Evolutionary conservation across 2,888 invertebrate species (phyloP).

Genomic region (Anticlea derivata): DNA sequence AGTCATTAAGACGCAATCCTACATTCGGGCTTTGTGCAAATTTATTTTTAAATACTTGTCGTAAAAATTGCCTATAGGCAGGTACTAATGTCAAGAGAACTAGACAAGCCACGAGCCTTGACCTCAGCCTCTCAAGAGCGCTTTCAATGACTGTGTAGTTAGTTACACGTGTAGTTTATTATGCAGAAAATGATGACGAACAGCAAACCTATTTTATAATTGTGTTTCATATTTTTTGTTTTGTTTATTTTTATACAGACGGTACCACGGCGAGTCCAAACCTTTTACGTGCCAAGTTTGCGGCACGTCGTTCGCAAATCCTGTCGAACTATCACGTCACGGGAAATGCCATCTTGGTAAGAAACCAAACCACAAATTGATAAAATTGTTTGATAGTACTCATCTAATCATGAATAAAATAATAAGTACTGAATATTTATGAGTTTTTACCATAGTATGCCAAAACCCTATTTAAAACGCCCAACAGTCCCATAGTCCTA

Average conservation of each 20-base stretch:
- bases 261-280: constrained; percentile 93
- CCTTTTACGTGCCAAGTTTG: constrained; percentile 93
- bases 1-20: not conserved
- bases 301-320: constrained; percentile 92
- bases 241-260: constrained; percentile 62
- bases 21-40: constrained; percentile 14
- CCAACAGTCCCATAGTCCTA: too few species aligned
- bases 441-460: too few species aligned
- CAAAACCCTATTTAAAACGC: too few species aligned
- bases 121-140: constrained; percentile 2
- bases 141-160: not conserved
- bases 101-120: not conserved
- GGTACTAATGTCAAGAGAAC: too few species aligned
- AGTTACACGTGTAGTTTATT: constrained; percentile 1
- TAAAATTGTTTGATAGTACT: not conserved
- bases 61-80: too few species aligned
- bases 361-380: constrained; percentile 20
- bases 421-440: too few species aligned
- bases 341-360: constrained; percentile 93
- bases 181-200: not conserved
- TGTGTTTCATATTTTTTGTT: constrained; percentile 20
- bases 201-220: constrained; percentile 12
- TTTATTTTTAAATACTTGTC: not conserved
- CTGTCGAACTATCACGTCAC: constrained; percentile 90
- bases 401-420: too few species aligned